Base-by-base conservation (phyloP, 2,113 vertebrate genomes). In the Chaetops frenatus region DNA sequence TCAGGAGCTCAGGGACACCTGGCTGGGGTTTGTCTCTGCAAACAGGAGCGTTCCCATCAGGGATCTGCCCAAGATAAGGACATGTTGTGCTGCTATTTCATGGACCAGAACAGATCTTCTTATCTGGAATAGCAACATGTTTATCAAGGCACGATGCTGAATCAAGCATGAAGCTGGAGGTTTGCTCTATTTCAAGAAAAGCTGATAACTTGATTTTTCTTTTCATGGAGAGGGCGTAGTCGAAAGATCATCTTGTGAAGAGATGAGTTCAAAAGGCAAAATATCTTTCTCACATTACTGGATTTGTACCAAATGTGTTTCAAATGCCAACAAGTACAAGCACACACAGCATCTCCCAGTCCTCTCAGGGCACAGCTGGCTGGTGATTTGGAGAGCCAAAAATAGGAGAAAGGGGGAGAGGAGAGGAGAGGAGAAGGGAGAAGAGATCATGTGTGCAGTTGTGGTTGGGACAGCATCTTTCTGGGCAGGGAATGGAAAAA, bases 31-130 rank as follows among this genome's bases (percentile, higher is more conserved):
- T 88, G 51, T 88, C 31, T 57, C 76, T 61, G 71, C 72, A n/a
- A 65, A 65, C 56, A 64, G 88, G 47, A 95, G 82, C 77, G 56
- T 93, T 95, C 57, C 86, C 76, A 51, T 78, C 76, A 83, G 71
- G 65, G 95, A 94, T 81, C 21, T 18, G 71, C 15, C 56, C 31
- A 40, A 47, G 96, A 96, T 95, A 92, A 96, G 94, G 73, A 91
- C 93, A 42, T 22, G 7, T 4, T 78, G 92, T 95, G 70, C 53
- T 80, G 82, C 28, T 71, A 45, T 22, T 44, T 62, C 31, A 47
- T 48, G 64, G 83, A 44, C 88, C 71, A 53, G 86, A 92, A 87
- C 73, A 94, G 47, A 57, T 56, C 38, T 5, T 13, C 96, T 92
- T 95, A 94, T 95, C 97, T 96, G 20, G 88, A 74, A 11, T 5